Evolutionary conservation across 2,797 vertebrate genomes (phyloP).

Genomic region (Ctenopoma kingsleyae): DNA sequence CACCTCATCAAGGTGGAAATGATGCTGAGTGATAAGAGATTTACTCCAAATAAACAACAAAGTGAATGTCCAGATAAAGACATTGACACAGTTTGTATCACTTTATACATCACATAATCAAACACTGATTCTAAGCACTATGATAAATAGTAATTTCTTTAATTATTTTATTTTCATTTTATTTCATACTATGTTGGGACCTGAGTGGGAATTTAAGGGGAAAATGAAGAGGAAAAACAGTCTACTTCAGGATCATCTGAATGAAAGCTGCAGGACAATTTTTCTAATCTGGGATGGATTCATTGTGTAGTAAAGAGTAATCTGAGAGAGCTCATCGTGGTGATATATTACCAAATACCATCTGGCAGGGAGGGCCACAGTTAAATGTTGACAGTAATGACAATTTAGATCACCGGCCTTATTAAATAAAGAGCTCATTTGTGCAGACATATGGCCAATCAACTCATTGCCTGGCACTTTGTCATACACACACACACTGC

Average conservation of each 20-base stretch:
- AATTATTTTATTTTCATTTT: neutral
- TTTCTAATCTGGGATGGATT: conserved; percentile 57
- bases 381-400: conserved; percentile 83
- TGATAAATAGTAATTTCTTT: neutral
- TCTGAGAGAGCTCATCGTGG: conserved; percentile 67
- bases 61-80: conserved; percentile 6
- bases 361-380: conserved; percentile 75
- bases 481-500: conserved; percentile 33
- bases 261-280: conserved; percentile 24
- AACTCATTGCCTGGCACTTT: conserved; percentile 65
- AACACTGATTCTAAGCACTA: neutral
- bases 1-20: conserved; percentile 18
- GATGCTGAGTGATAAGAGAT: conserved; percentile 11
- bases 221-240: neutral
- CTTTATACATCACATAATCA: neutral
- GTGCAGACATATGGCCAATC: conserved; percentile 79
- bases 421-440: conserved; percentile 82
- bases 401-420: conserved; percentile 79
- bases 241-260: conserved; percentile 24
- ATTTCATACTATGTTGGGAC: neutral
- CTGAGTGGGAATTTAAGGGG: neutral
- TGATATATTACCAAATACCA: conserved; percentile 76
- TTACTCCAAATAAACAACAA: neutral
- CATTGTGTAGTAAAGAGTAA: conserved; percentile 63
- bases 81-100: neutral